Percentiles rank a stretch among this genome's conserved stretches.
Conservation (phyloP, 2,113 vertebrate species). For the Pluvialis apricaria region DNA sequence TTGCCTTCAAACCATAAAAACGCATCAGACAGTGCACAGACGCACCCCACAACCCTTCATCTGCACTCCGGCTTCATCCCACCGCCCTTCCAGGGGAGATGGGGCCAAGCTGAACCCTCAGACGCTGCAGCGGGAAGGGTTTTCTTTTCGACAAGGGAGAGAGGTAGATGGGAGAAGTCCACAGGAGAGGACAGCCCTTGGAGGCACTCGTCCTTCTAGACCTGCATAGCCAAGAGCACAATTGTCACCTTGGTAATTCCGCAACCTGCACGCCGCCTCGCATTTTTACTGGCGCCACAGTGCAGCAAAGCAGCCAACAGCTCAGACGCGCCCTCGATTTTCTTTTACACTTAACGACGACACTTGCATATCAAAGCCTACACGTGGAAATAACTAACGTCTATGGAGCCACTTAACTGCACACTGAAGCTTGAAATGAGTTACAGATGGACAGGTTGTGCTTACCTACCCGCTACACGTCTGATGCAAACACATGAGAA, state of each 20-base stretch:
- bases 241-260: background rate
- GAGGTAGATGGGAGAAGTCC: background rate
- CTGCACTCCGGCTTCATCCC: background rate
- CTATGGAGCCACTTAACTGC: background rate
- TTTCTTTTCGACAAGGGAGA: too few species aligned
- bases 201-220: background rate
- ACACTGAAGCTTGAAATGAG: background rate
- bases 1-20: background rate
- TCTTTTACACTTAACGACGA: background rate
- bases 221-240: background rate
- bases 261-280: background rate
- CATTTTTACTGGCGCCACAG: background rate
- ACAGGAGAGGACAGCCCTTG: background rate
- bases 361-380: background rate
- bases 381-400: background rate
- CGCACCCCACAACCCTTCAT: background rate
- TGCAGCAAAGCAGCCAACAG: background rate
- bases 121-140: background rate
- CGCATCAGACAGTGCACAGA: accelerated
- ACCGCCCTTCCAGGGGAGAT: background rate
- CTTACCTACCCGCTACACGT: background rate
- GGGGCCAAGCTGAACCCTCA: background rate
- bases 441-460: background rate
- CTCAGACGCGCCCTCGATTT: background rate
- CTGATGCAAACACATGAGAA: background rate